Evolutionary conservation across 2,113 vertebrate species (phyloP), one percentile per base, ranked within the genome.

Genomic region (Mystacornis crossleyi): DNA sequence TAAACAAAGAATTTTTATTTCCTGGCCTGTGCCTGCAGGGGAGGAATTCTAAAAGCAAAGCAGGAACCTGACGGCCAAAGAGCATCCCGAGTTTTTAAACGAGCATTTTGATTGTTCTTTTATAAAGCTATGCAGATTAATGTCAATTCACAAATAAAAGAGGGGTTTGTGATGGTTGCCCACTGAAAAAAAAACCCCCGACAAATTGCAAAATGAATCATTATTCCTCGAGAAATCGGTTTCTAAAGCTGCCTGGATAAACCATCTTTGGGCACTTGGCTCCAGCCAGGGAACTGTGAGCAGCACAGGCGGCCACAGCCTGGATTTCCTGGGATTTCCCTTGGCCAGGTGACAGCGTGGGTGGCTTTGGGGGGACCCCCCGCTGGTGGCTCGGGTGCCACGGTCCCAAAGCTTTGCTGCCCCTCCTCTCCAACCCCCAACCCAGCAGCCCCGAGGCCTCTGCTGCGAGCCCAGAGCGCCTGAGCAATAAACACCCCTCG

Each of bases 1-100:
- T 82, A 94, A 97, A 98, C 97, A 98, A 97, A 98, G 97, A 89
- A 71, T 85, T 97, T 79, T 94, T 97, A 81, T 98, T 98, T 98
- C 90, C 96, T 96, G 87, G 89, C 67, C 95, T 92, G 90, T 96
- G 96, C 96, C 97, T 91, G 89, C 94, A 95, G 97, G 97, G 96
- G 74, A 97, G 91, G 78, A 97, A 97, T 97, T 94, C 97, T 97
- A 95, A 98, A 97, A 97, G 93, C 93, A 92, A 94, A 96, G 90
- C 95, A 88, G 94, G 94, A 93, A 91, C 55, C 95, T 90, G 91
- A 95, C 79, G 97, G 97, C 79, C 91, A 80, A 79, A 94, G 84
- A 97, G 86, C 93, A 96, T 92, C 91, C 82, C 85, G 82, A 94
- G 83, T 97, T 98, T 95, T 94, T 53, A 85, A 97, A 74, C 25